These are phyloP conservation scores for Epizoanthus illoricatus DNA, from an alignment of 92 coral and sea anemone species.

Conservation along the genomic window DNA sequence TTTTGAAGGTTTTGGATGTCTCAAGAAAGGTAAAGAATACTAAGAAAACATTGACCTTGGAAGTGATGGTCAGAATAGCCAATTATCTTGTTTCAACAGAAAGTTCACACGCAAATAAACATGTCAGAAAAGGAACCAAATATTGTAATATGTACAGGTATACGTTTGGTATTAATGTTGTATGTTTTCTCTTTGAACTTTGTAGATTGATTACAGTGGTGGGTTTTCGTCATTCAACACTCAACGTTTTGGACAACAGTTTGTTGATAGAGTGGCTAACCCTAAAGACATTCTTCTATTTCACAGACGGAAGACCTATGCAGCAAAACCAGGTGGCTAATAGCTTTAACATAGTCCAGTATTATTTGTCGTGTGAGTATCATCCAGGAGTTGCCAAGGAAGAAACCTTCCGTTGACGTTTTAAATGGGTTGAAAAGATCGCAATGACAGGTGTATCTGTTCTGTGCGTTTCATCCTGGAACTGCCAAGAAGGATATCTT, in stretches of 20 bases:
- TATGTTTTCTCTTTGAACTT: not conserved
- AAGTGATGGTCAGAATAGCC: no score
- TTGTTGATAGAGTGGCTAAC: slow-evolving; percentile 97
- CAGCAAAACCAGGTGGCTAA: slow-evolving; percentile 30
- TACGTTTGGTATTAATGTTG: not conserved
- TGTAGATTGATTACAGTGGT: slow-evolving; percentile 91
- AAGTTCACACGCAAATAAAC: no score
- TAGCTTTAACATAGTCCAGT: not conserved
- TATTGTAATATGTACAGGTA: no score
- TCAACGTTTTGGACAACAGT: slow-evolving; percentile 95
- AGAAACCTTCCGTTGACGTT: not conserved
- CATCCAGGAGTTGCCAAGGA: not conserved
- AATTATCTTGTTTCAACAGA: no score
- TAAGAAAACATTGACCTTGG: no score
- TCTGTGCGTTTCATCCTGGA: no score
- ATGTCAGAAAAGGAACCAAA: no score
- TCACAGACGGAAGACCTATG: slow-evolving; percentile 64
- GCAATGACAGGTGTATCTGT: no score
- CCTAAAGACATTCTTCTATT: slow-evolving; percentile 90
- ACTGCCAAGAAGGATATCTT: not conserved
- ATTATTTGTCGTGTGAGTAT: no score
- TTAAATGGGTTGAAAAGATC: not conserved
- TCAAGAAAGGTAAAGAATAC: no score
- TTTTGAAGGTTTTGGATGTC: no score
- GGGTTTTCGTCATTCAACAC: slow-evolving; percentile 92